Percentiles rank a stretch among this genome's conserved stretches.
These are phyloP conservation scores for Vollenhovia emeryi DNA, from an alignment of 1,140 invertebrate genomes.

Conservation along the genomic window DNA sequence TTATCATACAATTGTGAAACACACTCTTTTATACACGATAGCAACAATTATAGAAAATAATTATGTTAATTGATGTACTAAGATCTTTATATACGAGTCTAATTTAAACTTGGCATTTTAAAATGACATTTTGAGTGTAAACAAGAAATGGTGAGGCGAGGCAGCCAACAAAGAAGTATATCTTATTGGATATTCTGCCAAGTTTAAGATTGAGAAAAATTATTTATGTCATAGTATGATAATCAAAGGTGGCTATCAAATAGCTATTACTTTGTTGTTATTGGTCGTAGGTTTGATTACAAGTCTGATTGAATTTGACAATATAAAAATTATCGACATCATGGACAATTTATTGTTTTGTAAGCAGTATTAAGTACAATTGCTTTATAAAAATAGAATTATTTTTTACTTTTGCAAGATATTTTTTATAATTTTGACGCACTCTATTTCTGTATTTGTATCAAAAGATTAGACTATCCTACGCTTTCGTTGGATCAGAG, in stretches of 20 bases:
- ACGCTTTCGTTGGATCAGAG: background rate
- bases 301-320: background rate
- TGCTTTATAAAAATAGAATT: background rate
- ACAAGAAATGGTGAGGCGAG: background rate
- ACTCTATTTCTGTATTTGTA: background rate
- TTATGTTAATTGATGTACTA: background rate
- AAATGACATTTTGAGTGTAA: conserved; percentile 21
- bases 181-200: background rate
- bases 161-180: background rate
- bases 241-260: background rate
- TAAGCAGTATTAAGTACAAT: background rate
- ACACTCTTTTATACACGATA: background rate
- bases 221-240: background rate
- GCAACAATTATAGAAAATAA: background rate
- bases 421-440: background rate
- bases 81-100: background rate
- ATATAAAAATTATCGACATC: background rate
- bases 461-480: background rate
- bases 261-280: background rate
- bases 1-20: background rate
- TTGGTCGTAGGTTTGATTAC: background rate
- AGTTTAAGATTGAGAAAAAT: conserved; percentile 38
- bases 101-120: conserved; percentile 1
- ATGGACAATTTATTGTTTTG: background rate
- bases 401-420: background rate